Conservation (phyloP, 2,888 invertebrate species). For the Ptilodon capucinus region DNA sequence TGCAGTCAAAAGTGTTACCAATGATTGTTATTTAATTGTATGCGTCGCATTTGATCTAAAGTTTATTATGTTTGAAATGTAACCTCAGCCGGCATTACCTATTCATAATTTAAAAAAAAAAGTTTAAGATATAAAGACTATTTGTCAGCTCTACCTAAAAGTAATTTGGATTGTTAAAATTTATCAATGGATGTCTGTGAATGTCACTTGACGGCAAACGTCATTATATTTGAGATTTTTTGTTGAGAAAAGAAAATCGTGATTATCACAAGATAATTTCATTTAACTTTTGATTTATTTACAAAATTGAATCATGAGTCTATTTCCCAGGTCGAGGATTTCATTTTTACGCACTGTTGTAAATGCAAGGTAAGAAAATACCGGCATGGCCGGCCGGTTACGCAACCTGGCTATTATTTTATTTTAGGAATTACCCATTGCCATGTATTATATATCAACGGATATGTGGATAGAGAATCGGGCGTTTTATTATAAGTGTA, state of each 20-base stretch:
- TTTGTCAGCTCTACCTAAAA: too few relatives aligned
- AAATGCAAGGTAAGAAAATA: conserved; percentile 59
- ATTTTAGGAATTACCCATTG: too few relatives aligned
- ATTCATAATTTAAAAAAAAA: too few relatives aligned
- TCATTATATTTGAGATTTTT: background rate
- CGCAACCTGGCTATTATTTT: conserved; percentile 51
- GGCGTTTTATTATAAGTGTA: too few relatives aligned
- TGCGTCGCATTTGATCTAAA: too few relatives aligned
- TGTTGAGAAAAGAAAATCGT: conserved; percentile 4
- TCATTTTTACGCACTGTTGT: conserved; percentile 54
- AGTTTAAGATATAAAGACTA: too few relatives aligned
- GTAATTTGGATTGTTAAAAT: background rate
- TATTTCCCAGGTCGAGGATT: conserved; percentile 52
- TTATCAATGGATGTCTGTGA: background rate
- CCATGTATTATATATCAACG: too few relatives aligned
- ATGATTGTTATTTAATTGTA: too few relatives aligned
- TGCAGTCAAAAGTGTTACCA: too few relatives aligned
- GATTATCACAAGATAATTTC: background rate
- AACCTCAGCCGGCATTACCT: too few relatives aligned
- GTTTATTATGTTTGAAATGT: too few relatives aligned
- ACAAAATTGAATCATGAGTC: conserved; percentile 55
- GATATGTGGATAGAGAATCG: too few relatives aligned
- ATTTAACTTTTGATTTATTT: conserved; percentile 3
- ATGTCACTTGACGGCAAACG: background rate
- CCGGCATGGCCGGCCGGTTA: conserved; percentile 51